These are phyloP conservation scores for Megalopta genalis DNA, from an alignment of 1,140 invertebrate genomes.

Conservation along the genomic window DNA sequence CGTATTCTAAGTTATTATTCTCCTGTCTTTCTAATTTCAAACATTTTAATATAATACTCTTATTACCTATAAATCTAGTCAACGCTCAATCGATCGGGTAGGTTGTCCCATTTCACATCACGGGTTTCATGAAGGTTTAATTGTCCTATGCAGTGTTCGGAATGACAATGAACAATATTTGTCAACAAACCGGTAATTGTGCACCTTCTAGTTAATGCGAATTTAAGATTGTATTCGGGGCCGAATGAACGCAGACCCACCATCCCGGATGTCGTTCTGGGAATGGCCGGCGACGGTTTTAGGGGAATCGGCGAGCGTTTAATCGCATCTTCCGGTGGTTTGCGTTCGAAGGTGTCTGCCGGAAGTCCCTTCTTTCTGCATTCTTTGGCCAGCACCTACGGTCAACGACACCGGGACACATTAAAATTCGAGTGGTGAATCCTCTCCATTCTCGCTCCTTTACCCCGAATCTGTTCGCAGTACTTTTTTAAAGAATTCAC, in stretches of 20 bases:
- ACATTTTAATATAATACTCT: too few relatives aligned
- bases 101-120: too few relatives aligned
- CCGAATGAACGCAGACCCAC: constrained; percentile 77
- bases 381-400: constrained; percentile 66
- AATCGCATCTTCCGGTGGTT: constrained; percentile 49
- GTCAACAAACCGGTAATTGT: too few relatives aligned
- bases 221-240: constrained; percentile 73
- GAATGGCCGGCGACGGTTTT: constrained; percentile 66
- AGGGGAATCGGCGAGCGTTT: constrained; percentile 60
- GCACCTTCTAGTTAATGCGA: constrained; percentile 27
- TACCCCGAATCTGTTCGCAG: constrained; percentile 9
- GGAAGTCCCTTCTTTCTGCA: constrained; percentile 59
- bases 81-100: too few relatives aligned
- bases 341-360: constrained; percentile 57
- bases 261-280: constrained; percentile 72
- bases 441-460: constrained; percentile 3
- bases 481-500: constrained; percentile 70
- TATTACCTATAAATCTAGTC: too few relatives aligned
- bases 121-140: too few relatives aligned
- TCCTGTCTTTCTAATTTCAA: too few relatives aligned
- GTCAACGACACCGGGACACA: constrained; percentile 50
- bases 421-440: constrained; percentile 50
- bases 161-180: too few relatives aligned
- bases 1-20: too few relatives aligned
- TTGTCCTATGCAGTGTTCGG: too few relatives aligned